Base-by-base conservation (phyloP, 2,888 invertebrate genomes). In the Scaptomyza reducta region DNA sequence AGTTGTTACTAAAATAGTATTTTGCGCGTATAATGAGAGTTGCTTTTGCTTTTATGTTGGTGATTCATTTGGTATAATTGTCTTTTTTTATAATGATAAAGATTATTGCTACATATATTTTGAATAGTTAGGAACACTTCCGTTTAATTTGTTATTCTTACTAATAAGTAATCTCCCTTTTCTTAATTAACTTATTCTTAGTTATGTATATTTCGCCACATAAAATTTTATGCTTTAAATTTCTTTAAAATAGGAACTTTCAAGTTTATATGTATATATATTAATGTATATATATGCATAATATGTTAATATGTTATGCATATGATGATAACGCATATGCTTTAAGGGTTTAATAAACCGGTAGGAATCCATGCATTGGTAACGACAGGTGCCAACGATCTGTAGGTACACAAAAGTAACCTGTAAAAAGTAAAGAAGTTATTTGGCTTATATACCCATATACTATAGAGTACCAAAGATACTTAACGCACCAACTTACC, bases 191-290 rank as follows among this genome's bases (percentile, higher is more conserved):
- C 53, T 63, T 70, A 63, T 59, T 47, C 61, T 62, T 66, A 68
- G 54, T 47, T 70, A 56, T 70, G 38, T 70, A 68, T 60, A 60
- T 54, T 70, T 62, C 55, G 60, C 57, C 49, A 64, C 65, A 69
- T 65, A 69, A 78, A 74, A 82, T 78, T 59, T 73, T 67, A 71
- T 71, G 70, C 45, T 50, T 67, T 73, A 35, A 63, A 68, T 78
- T 55, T 84, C 45, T 67, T 74, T 82, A 87, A 87, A 89, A 85
- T 87, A 89, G 88, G 87, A 88, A 88, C 88, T 87, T 79, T 88
- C 76, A 74, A 75, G 75, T 85, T 85, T 81, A 75, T 84, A 60
- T 77, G 62, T 73, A 66, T 40, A 67, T 70, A 63, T 76, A 59
- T 77, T 40, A 16, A 16, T 40, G 10, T 16, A 58, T 40, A 16